Base-by-base conservation (phyloP, 64 coral and sea anemone species). In the Montipora sp. region DNA sequence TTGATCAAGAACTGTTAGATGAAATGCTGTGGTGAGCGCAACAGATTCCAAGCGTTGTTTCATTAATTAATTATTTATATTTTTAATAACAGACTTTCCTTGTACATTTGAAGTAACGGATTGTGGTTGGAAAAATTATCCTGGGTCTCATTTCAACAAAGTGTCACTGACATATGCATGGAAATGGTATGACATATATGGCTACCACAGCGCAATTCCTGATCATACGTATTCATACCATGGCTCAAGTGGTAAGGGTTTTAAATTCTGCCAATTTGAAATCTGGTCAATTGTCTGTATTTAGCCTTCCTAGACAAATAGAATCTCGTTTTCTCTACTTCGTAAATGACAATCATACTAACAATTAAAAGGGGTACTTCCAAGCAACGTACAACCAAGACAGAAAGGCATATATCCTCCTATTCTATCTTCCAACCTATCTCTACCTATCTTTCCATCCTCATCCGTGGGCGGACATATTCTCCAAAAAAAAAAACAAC, bases 61-160 rank as follows among this genome's bases (percentile, higher is more conserved):
- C 4, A 18, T 14, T 8, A 4, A 27, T 27, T 27, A 27, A 45
- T 66, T 5, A 66, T 19, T 44, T 8, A 8, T 63, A 3, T 27
- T 47, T 83, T 70, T 11, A 20, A 3, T 48, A 15, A 68, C 81
- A 84, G 81, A 68, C 47, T 68, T 84, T 7, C 81, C 61, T 68
- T 84, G 81, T 46, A 68, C 81, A 47, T 84, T 84, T 69, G 81
- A 84, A 8, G 14, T 44, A 48, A 65, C 21, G 36, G 44, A 47
- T 48, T 84, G 81, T 69, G 60, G 45, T 10, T 84, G 81, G 81
- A 84, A 48, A 84, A 27, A 68, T 9, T 84, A 84, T 68, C 81
- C 81, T 48, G 61, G 61, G 18, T n/a, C 36, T 48, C 7, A 47
- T 84, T 47, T 84, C 15, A 47, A 19, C 15, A 36, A 15, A 11